Base-by-base conservation (phyloP, 2,888 invertebrate genomes). In the Pheosia tremula region DNA sequence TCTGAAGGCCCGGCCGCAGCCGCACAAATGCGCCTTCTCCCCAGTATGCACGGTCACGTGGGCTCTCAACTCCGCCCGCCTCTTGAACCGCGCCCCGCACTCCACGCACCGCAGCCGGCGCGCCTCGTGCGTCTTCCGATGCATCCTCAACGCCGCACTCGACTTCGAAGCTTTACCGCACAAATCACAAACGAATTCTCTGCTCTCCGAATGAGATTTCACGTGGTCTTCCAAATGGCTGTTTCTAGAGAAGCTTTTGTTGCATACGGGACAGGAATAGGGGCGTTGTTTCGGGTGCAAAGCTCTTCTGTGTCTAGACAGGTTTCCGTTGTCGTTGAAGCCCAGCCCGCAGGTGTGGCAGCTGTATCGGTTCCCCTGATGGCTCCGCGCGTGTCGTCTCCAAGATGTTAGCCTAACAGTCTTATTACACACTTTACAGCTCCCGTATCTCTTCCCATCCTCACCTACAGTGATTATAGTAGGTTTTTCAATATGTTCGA, bases 21-120 rank as follows among this genome's bases (percentile, higher is more conserved):
- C 67, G 76, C 96, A 96, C 5, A 68, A 74, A 77, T 94, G 92
- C 52, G 94, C 93, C 66, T 89, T 90, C 71, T 94, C 94, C 5
- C 95, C 95, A 0, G 94, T 93, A 79, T 96, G 95, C 60, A 94
- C 90, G 55, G 91, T 87, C 52, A 86, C 77, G 77, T 96, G 95
- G 56, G 94, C 93, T 60, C 87, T 79, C 71, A 95, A 82, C 76
- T 95, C 94, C 37, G 91, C 91, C 38, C 85, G 83, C 6, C 95
- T 86, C 50, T 94, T 91, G 79, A 95, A 96, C 59, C 81, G 82
- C 56, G 95, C 94, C n/a, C 84, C 88, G 78, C 96, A 96, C 50
- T 88, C 78, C 60, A 82, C 72, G 78, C 95, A 95, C 37, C 78
- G 62, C 68, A 88, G 90, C 36, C 82, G 82, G 62, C 85, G 83